A percentile compares a stretch with the other conserved stretches of the same genome.
phyloP scores from a whole-genome alignment of 1,140 invertebrate genomes.

The Procambarus virginalis region DNA sequence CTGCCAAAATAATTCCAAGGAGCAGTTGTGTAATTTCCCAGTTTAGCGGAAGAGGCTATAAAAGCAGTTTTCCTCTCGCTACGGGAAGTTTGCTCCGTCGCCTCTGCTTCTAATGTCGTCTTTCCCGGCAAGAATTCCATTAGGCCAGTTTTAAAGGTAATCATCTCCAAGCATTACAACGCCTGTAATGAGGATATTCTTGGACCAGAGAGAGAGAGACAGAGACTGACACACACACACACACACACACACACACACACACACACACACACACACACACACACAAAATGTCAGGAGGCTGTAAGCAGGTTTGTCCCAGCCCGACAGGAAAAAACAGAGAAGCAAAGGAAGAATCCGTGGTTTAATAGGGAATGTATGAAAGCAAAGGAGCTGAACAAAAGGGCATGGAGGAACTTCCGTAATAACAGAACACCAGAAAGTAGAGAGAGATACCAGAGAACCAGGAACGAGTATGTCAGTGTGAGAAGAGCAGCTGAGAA shows the following conservation, averaged over 20 bases:
- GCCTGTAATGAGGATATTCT: not conserved
- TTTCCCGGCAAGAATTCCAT: not conserved
- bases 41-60: not conserved
- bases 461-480: too few species aligned
- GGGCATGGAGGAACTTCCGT: not conserved
- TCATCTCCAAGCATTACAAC: not conserved
- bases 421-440: too few species aligned
- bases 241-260: too few species aligned
- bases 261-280: too few species aligned
- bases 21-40: not conserved
- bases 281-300: not conserved
- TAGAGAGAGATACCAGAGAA: too few species aligned
- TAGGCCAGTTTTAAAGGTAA: conserved; percentile 5
- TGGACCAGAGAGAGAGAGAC: not conserved
- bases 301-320: too few species aligned
- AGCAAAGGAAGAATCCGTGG: too few species aligned
- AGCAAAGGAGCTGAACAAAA: not conserved
- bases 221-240: not conserved
- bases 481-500: too few species aligned
- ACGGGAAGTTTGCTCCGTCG: not conserved
- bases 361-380: too few species aligned
- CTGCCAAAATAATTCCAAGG: too few species aligned
- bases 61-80: not conserved
- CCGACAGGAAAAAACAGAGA: too few species aligned
- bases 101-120: not conserved